Evolutionary conservation across 1,140 invertebrate species (phyloP), one percentile per base, ranked within the genome.

Genomic region (Gryon sp.): DNA sequence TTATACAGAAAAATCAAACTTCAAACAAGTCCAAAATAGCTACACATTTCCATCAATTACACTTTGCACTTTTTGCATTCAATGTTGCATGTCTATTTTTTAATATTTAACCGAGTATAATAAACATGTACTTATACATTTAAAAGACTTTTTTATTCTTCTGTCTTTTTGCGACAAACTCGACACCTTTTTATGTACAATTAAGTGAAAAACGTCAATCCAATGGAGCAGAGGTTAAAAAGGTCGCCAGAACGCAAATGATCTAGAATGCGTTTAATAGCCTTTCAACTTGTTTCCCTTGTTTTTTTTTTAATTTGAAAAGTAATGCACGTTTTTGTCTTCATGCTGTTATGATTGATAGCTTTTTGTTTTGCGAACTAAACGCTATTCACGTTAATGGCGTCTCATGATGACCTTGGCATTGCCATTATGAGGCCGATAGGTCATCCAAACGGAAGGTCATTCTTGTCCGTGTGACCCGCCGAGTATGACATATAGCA

Each of bases 361-460:
- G 63, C 62, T 46, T 66, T 46, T 66, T 55, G 52, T 57, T 16
- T 9, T 32, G 32, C 41, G 19, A 59, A 11, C n/a, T 24, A 24
- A 4, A 4, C 22, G 3, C 11, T 46, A 76, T 50, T 69, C 50
- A 76, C 38, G 50, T 63, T 62, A 76, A 65, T 75, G 48, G 28
- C 43, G 55, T n/a, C n/a, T n/a, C 22, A 24, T 24, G 3, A 7
- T 70, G 76, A 74, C 76, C 76, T 78, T 74, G 69, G 68, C 69
- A 78, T 65, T 74, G 76, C 46, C 55, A 34, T 52, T 60, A 62
- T 12, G 68, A 68, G 50, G 68, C 34, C 63, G 57, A 36, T 12
- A 18, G 76, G 65, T 59, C 62, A 57, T 18, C 50, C 43, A 28
- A 59, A 55, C 57, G 53, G 62, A 52, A 63, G 65, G 69, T 73